These are phyloP conservation scores for Irena cyanogastra DNA, from an alignment of 2,113 vertebrate species.

Conservation along the genomic window DNA sequence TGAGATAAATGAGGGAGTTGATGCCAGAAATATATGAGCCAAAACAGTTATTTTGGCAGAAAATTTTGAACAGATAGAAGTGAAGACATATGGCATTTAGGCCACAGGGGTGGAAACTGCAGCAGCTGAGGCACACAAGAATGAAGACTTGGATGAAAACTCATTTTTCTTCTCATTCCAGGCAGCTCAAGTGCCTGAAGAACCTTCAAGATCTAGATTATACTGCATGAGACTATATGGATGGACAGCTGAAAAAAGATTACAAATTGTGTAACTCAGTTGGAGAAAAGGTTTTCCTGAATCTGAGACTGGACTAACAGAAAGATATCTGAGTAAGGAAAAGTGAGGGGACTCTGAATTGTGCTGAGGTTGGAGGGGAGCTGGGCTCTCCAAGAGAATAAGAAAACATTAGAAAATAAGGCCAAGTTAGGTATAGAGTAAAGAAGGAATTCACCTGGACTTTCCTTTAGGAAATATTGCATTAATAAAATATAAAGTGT, in stretches of 20 bases:
- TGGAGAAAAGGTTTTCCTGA: background rate
- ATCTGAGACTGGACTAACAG: background rate
- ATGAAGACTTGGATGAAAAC: background rate
- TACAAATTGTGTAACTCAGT: background rate
- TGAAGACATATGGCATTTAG: background rate
- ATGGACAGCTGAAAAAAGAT: background rate
- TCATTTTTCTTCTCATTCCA: background rate
- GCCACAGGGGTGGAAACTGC: background rate
- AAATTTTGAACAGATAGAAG: background rate
- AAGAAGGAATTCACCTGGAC: background rate
- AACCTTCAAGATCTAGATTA: background rate
- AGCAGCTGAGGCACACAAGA: background rate
- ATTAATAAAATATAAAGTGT: slow-evolving; percentile 25
- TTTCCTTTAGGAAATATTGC: background rate
- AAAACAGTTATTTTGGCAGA: slow-evolving; percentile 1
- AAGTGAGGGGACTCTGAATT: background rate
- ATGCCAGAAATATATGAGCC: background rate
- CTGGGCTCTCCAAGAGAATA: background rate
- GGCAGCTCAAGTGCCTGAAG: background rate
- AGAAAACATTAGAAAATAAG: background rate
- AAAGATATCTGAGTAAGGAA: background rate
- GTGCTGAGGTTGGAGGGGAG: background rate
- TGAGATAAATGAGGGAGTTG: background rate
- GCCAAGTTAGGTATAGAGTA: background rate
- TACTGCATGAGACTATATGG: background rate